Evolutionary conservation across 2,888 invertebrate genomes (phyloP), one percentile per base, ranked within the genome.

Genomic region (Cephalotes varians): DNA sequence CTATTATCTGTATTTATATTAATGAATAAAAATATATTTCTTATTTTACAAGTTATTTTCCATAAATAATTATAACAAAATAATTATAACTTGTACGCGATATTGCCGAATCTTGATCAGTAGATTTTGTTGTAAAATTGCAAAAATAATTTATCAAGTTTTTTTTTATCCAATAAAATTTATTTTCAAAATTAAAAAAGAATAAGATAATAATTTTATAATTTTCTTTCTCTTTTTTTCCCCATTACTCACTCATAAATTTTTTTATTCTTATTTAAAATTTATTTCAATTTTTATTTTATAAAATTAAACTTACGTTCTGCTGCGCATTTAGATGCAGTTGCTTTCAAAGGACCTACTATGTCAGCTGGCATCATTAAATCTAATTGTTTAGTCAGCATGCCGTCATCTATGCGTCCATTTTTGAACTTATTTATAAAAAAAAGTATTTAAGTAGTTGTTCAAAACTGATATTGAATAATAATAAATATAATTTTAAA

Each of bases 341-440:
- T 56, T 0, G 49, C 73, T 25, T 77, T 88, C 64, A 86, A n/a
- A 34, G 88, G 88, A 0, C 34, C 69, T 5, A 85, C 84, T 0
- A 86, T 0, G 0, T 91, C 91, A 2, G 40, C 12, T 1, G 91
- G 85, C 87, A 92, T 82, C 84, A 89, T 81, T 4, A 87, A 5
- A 0, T 86, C 90, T 0, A 95, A 93, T 92, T 96, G 96, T 76
- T 95, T 95, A 54, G 95, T 86, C 0, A 95, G 95, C 2, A 95
- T 94, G 28, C 95, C 96, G 40, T 94, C 95, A 87, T 95, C 95
- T 7, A 96, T 82, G 91, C 94, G 95, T 18, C 82, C 85, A 44
- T 83, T 83, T 54, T 85, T 88, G 10, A 76, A 85, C 90, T 90
- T 54, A 10, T 67, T 40, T 77, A 7, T 1, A 51, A 44, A 28